Evolutionary conservation across 2,888 invertebrate genomes (phyloP).

Genomic region (Scaptomyza reducta): DNA sequence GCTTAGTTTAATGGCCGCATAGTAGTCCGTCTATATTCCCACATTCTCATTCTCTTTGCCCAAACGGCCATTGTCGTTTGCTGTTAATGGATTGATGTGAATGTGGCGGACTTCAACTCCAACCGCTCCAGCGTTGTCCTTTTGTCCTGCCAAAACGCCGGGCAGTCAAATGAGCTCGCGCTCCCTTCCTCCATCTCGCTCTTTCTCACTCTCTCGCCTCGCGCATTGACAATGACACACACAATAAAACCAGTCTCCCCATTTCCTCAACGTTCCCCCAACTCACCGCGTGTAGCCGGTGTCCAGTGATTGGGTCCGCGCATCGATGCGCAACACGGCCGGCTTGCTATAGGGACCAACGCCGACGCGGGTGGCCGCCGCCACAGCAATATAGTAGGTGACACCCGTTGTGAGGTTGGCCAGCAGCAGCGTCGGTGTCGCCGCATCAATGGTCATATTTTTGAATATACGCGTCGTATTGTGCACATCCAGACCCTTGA

Average conservation of each 20-base stretch:
- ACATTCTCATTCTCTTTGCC: background rate
- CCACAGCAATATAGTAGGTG: constrained; percentile 92
- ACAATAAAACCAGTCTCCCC: constrained; percentile 41
- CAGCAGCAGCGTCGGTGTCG: constrained; percentile 89
- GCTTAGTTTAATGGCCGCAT: constrained; percentile 72
- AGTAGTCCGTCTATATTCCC: constrained; percentile 25
- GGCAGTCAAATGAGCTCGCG: constrained; percentile 73
- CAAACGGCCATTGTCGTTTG: constrained; percentile 72
- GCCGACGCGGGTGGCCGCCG: constrained; percentile 92
- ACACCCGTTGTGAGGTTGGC: constrained; percentile 92
- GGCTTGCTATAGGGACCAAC: constrained; percentile 91
- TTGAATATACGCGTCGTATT: constrained; percentile 86
- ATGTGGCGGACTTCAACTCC: constrained; percentile 30
- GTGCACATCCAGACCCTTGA: constrained; percentile 87
- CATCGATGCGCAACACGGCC: constrained; percentile 87
- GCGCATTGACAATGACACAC: constrained; percentile 42
- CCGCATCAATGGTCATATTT: constrained; percentile 90
- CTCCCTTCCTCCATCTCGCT: background rate
- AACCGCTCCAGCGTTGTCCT: constrained; percentile 8
- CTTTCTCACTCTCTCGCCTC: background rate
- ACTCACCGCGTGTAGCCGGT: constrained; percentile 83
- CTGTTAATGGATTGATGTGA: constrained; percentile 79
- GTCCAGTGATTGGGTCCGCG: constrained; percentile 86
- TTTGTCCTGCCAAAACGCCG: constrained; percentile 50
- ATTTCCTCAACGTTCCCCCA: constrained; percentile 2